Conservation (phyloP, 2,113 vertebrate genomes). For the Saguinus imperator region DNA sequence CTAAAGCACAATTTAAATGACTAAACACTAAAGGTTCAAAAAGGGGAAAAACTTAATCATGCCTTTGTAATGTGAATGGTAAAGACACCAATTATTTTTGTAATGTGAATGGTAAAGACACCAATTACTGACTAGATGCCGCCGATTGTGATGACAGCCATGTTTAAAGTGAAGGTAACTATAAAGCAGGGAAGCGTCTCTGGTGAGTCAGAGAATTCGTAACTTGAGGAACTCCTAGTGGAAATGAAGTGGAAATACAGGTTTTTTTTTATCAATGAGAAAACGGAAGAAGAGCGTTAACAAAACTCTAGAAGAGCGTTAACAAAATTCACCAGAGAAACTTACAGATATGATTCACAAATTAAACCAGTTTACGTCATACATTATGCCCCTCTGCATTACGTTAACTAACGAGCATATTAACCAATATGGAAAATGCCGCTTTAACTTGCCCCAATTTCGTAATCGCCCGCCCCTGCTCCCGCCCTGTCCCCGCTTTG, state of each 20-base stretch:
- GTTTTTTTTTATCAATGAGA: constrained; percentile 12
- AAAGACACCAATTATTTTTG: constrained; percentile 60
- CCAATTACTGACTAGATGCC: constrained; percentile 40
- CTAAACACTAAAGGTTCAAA: constrained; percentile 51
- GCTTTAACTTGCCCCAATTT: not conserved
- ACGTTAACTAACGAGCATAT: not conserved
- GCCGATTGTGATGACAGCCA: not conserved
- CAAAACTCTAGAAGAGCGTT: not conserved
- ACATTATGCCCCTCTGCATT: not conserved
- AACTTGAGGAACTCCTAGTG: constrained; percentile 35
- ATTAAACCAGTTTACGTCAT: not conserved
- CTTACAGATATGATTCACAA: not conserved
- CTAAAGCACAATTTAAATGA: constrained; percentile 39
- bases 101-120: constrained; percentile 49
- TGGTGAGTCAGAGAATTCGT: constrained; percentile 37
- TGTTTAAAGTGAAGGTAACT: constrained; percentile 56
- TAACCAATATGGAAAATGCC: not conserved
- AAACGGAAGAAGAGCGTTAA: not conserved
- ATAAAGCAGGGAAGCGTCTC: constrained; percentile 35
- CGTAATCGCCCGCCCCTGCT: not conserved
- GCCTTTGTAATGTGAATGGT: constrained; percentile 46
- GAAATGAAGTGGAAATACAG: constrained; percentile 11
- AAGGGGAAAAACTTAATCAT: constrained; percentile 29
- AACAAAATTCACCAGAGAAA: not conserved
- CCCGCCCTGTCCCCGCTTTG: not conserved